Conservation (phyloP, 2,797 vertebrate species). For the Clarias laeviceps region DNA sequence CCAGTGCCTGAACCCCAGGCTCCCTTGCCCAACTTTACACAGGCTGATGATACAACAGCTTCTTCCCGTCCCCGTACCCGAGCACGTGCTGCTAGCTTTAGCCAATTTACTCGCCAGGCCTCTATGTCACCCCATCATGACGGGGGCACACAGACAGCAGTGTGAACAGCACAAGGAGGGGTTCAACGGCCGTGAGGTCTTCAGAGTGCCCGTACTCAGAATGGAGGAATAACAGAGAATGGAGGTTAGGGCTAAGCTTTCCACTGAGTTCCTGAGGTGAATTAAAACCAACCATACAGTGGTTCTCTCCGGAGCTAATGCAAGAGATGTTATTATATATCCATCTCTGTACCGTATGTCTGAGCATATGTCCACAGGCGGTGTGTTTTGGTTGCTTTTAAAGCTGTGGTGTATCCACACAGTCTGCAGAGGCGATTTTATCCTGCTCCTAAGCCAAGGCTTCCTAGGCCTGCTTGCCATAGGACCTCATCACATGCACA, state of each 20-base stretch:
- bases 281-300: slow-evolving; percentile 31
- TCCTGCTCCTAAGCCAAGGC: slow-evolving; percentile 43
- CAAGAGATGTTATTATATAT: slow-evolving; percentile 46
- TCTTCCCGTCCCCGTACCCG: slow-evolving; percentile 61
- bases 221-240: slow-evolving; percentile 32
- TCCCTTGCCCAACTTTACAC: slow-evolving; percentile 25
- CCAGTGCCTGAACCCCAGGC: slow-evolving; percentile 2
- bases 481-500: slow-evolving; percentile 45
- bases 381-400: slow-evolving; percentile 30
- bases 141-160: slow-evolving; percentile 85
- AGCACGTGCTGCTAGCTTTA: slow-evolving; percentile 83
- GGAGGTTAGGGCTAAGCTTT: slow-evolving; percentile 39
- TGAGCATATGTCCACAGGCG: slow-evolving; percentile 49
- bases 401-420: slow-evolving; percentile 39
- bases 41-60: slow-evolving; percentile 36
- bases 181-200: slow-evolving; percentile 18
- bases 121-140: slow-evolving; percentile 68
- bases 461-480: slow-evolving; percentile 46
- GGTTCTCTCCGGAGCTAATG: slow-evolving; percentile 38
- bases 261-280: slow-evolving; percentile 25
- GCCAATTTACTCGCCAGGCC: slow-evolving; percentile 72
- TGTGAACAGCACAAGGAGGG: slow-evolving; percentile 73
- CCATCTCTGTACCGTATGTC: slow-evolving; percentile 53
- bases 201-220: slow-evolving; percentile 33
- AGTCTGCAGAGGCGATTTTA: slow-evolving; percentile 29